Evolutionary conservation across 2,797 vertebrate genomes (phyloP).

Genomic region (Artibeus lituratus): DNA sequence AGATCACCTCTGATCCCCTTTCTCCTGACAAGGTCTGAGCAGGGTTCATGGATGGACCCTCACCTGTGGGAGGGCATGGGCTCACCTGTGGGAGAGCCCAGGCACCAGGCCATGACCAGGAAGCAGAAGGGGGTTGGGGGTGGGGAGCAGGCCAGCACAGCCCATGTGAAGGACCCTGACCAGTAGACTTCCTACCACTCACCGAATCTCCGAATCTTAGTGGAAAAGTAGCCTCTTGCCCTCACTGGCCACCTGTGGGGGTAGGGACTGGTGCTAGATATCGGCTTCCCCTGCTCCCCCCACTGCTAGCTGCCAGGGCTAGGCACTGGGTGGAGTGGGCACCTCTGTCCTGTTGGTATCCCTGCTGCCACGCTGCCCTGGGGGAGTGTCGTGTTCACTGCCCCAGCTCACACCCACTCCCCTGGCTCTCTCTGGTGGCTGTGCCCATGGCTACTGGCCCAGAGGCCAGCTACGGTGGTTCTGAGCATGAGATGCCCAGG

Average conservation of each 20-base stretch:
- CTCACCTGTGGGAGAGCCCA: no score
- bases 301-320: not conserved
- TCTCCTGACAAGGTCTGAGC: not conserved
- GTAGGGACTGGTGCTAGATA: accelerated
- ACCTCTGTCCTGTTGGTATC: no score
- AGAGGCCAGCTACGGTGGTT: not conserved
- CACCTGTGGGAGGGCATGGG: not conserved
- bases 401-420: not conserved
- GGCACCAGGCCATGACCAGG: not conserved
- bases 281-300: not conserved
- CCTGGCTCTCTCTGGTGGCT: not conserved
- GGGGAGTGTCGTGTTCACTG: accelerated
- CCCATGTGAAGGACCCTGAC: accelerated
- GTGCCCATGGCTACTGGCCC: not conserved
- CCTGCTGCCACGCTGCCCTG: not conserved
- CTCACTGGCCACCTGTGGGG: no score
- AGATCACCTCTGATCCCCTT: no score
- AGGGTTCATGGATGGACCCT: not conserved
- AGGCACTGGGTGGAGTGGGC: accelerated
- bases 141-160: not conserved
- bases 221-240: not conserved
- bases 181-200: not conserved
- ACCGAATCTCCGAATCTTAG: not conserved
- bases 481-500: not conserved
- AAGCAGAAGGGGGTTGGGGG: not conserved